A percentile compares a stretch with the other conserved stretches of the same genome.
These are phyloP conservation scores for Heteractis magnifica DNA, from an alignment of 92 coral and sea anemone species.

Conservation along the genomic window DNA sequence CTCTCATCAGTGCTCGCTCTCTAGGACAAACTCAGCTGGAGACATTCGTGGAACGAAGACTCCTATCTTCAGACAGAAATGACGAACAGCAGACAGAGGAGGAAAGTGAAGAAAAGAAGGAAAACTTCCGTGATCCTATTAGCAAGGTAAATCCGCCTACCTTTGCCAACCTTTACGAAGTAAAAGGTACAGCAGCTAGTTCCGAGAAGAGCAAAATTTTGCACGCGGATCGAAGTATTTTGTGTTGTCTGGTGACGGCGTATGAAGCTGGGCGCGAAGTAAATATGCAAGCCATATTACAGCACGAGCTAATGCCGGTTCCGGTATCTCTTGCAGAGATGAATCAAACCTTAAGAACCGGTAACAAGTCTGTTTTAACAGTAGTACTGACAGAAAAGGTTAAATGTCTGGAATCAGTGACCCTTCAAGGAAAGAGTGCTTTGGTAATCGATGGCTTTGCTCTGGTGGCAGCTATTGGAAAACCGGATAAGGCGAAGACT, in stretches of 20 bases:
- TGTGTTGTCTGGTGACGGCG: slow-evolving; percentile 17
- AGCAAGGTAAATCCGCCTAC: neutral
- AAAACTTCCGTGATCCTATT: neutral
- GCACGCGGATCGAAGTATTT: slow-evolving; percentile 28
- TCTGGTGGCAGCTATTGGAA: neutral
- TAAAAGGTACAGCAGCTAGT: neutral
- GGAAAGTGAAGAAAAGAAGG: neutral
- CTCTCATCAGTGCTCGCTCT: slow-evolving; percentile 28
- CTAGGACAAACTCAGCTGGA: slow-evolving; percentile 37
- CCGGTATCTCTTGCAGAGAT: neutral
- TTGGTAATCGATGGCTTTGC: slow-evolving; percentile 16
- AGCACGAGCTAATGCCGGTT: slow-evolving; percentile 12
- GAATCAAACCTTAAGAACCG: too few species aligned
- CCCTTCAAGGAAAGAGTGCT: neutral
- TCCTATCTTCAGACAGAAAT: neutral
- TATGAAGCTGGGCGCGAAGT: slow-evolving; percentile 22
- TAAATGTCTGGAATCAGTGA: neutral
- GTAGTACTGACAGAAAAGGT: neutral
- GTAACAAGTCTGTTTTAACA: neutral
- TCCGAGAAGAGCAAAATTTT: slow-evolving; percentile 20
- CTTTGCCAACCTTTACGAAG: too few species aligned
- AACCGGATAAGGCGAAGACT: too few species aligned
- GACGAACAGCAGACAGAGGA: too few species aligned
- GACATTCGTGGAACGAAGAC: slow-evolving; percentile 14
- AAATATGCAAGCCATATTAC: slow-evolving; percentile 18